Base-by-base conservation (phyloP, 2,888 invertebrate species). In the Leptopilina drosophilae region DNA sequence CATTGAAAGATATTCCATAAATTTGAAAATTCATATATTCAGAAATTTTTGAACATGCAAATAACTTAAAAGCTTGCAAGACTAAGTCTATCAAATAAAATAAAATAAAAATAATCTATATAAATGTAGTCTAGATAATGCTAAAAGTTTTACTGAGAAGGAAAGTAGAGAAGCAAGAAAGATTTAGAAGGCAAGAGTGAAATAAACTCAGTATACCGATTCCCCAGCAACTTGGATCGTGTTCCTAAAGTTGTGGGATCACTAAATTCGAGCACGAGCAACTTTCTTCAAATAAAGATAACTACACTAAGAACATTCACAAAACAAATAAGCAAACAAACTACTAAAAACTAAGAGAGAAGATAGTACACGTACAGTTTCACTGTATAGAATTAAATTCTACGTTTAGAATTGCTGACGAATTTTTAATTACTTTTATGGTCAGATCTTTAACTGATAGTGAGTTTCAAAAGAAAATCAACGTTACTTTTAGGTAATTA, bases 201-300 rank as follows among this genome's bases (percentile, higher is more conserved):
- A 73, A 73, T 53, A 73, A 73, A 56, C 40, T 26, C 40, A 73
- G 67, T 49, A 46, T 49, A 49, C 67, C 67, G 67, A 49, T 20
- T 62, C 9, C 40, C 26, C 56, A 73, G 40, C 15, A 73, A 5
- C n/a, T 9, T n/a, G 15, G 56, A 26, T 40, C 56, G 56, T 73
- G 40, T 73, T 73, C 15, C 73, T n/a, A 9, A 73, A 56, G 56
- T 73, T 56, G 33, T 73, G 14, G 73, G 8, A n/a, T 73, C 56
- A 0, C 56, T 53, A 40, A 73, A 73, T 73, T 59, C 33, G 53
- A 33, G 33, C 73, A 56, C 40, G 56, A 56, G 15, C 33, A 73
- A 73, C 26, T 73, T 73, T 56, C 56, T 73, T 73, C 33, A 73
- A 59, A 73, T 73, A 56, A 73, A 40, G n/a, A 73, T 59, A 59